Conservation (phyloP, 2,113 vertebrate genomes). For the Cervus canadensis region DNA sequence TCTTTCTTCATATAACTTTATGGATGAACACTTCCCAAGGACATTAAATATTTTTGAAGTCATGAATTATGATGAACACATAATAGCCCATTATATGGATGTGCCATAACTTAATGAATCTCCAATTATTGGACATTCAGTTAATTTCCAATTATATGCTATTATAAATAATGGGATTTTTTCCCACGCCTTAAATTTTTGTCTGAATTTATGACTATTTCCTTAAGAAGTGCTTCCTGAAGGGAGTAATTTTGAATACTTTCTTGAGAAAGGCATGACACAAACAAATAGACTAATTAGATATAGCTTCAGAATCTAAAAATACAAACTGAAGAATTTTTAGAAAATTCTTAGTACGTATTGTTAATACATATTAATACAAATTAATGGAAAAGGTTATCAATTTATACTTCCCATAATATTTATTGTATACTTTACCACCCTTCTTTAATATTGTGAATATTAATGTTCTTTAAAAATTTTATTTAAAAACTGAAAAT, state of each 20-base stretch:
- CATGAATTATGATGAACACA: slow-evolving; percentile 32
- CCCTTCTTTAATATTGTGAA: neutral
- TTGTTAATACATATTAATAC: neutral
- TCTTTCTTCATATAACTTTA: slow-evolving; percentile 46
- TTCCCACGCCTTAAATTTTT: slow-evolving; percentile 50
- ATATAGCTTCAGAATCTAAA: neutral
- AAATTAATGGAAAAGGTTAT: neutral
- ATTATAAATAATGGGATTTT: slow-evolving; percentile 52
- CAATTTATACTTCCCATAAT: neutral
- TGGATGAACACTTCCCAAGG: slow-evolving; percentile 39
- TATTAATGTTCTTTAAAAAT: slow-evolving; percentile 10
- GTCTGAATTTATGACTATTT: slow-evolving; percentile 43
- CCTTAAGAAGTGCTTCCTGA: slow-evolving; percentile 30
- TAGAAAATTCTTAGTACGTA: neutral
- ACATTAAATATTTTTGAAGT: slow-evolving; percentile 58
- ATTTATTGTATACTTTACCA: neutral
- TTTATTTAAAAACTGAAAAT: slow-evolving; percentile 31
- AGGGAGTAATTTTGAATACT: slow-evolving; percentile 32
- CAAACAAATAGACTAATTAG: slow-evolving; percentile 34
- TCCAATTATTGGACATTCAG: neutral
- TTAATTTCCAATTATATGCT: slow-evolving; percentile 31
- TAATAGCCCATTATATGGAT: slow-evolving; percentile 14
- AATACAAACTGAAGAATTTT: neutral
- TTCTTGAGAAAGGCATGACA: neutral
- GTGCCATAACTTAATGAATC: slow-evolving; percentile 49